A percentile compares a stretch with the other conserved stretches of the same genome.
Conservation (phyloP, 1,140 invertebrate species). For the Ceratosolen solmsi region DNA sequence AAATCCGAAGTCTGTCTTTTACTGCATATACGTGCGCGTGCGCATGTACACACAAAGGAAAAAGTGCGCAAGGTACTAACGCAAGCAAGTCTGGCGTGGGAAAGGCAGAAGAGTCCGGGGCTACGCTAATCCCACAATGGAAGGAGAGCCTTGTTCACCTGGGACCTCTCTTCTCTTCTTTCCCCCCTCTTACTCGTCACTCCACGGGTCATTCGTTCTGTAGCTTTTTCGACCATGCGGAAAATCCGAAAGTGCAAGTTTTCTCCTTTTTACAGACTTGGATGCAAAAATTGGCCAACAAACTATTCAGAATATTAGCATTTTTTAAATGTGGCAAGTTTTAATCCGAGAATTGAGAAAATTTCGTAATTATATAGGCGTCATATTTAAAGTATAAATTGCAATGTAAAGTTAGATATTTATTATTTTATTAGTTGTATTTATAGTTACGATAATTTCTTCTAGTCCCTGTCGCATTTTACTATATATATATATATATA, state of each 20-base stretch:
- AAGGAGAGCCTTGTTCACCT: conserved; percentile 8
- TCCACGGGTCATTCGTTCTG: no score
- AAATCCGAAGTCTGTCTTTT: background rate
- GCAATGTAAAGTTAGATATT: background rate
- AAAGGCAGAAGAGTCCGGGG: background rate
- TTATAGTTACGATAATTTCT: background rate
- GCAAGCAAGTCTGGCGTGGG: conserved; percentile 6
- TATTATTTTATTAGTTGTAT: background rate
- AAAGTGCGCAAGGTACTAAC: background rate
- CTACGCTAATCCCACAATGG: background rate
- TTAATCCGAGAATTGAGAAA: no score
- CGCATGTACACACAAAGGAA: background rate
- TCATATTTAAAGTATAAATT: background rate
- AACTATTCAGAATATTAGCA: no score
- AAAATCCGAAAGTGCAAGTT: no score
- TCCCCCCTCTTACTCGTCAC: background rate
- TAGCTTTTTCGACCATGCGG: no score
- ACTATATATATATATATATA: background rate
- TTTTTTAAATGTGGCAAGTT: no score
- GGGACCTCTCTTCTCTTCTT: background rate
- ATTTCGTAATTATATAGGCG: no score
- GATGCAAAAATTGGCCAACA: no score
- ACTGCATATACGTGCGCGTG: background rate
- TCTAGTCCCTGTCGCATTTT: background rate
- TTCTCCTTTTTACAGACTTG: no score